Conservation (phyloP, 2,888 invertebrate species). For the Hartigia nigra region DNA sequence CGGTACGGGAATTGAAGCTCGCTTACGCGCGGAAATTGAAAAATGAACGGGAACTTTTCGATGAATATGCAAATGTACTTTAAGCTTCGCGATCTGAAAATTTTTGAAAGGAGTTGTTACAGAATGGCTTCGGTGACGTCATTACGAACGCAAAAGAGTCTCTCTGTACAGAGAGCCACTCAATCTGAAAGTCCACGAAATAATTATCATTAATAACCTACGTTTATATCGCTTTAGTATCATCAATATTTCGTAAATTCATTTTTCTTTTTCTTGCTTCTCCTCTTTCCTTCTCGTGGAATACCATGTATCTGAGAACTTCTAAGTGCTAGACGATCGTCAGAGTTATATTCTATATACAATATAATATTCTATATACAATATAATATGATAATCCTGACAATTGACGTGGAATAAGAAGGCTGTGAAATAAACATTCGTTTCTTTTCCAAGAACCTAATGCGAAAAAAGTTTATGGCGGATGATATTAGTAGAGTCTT, state of each 20-base stretch:
- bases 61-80: constrained; percentile 48
- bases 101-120: neutral
- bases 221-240: neutral
- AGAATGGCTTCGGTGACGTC: neutral
- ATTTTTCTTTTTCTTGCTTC: neutral
- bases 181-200: neutral
- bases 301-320: neutral
- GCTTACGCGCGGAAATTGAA: constrained; percentile 42
- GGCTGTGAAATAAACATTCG: constrained; percentile 19
- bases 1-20: constrained; percentile 12
- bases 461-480: constrained; percentile 6
- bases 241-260: neutral
- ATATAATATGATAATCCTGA: neutral
- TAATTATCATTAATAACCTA: neutral
- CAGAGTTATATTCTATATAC: neutral
- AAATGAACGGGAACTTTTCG: constrained; percentile 46
- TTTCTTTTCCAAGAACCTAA: neutral
- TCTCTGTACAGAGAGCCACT: neutral
- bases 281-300: neutral
- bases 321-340: neutral
- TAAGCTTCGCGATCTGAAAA: constrained; percentile 1
- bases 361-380: neutral
- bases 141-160: neutral
- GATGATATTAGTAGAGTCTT: constrained; percentile 19
- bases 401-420: neutral